phyloP scores from a whole-genome alignment of 2,113 vertebrate species.

The Dromas ardeola region DNA sequence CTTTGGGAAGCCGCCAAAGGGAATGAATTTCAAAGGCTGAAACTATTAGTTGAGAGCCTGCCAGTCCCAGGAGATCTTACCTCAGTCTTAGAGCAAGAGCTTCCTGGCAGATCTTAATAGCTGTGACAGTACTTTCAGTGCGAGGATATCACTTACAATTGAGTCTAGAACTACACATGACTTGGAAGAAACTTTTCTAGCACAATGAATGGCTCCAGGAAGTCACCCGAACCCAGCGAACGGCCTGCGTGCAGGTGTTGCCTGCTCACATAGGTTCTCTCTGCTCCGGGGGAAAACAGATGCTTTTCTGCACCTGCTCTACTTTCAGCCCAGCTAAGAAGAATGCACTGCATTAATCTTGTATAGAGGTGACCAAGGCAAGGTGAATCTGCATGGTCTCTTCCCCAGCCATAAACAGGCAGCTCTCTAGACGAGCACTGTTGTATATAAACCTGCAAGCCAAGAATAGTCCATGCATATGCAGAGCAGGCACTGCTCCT shows the following conservation, averaged over 20 bases:
- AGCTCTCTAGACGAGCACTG: background rate
- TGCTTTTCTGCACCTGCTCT: conserved; percentile 68
- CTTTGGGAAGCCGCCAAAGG: conserved; percentile 65
- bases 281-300: conserved; percentile 40
- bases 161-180: background rate
- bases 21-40: conserved; percentile 64
- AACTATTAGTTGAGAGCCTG: conserved; percentile 63
- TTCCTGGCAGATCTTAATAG: conserved; percentile 64
- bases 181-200: background rate
- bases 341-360: conserved; percentile 62
- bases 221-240: background rate
- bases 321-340: conserved; percentile 40
- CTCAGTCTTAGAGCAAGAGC: conserved; percentile 57
- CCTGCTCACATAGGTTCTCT: conserved; percentile 5
- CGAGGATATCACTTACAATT: background rate
- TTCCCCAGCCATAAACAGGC: conserved; percentile 18
- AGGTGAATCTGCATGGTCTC: conserved; percentile 52
- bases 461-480: background rate
- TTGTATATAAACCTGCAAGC: background rate
- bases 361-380: conserved; percentile 62
- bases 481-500: background rate
- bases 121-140: conserved; percentile 50
- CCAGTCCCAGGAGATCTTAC: conserved; percentile 58
- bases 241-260: conserved; percentile 25
- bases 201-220: background rate